Conservation (phyloP, 2,888 invertebrate species). For the Tethea ocularis region DNA sequence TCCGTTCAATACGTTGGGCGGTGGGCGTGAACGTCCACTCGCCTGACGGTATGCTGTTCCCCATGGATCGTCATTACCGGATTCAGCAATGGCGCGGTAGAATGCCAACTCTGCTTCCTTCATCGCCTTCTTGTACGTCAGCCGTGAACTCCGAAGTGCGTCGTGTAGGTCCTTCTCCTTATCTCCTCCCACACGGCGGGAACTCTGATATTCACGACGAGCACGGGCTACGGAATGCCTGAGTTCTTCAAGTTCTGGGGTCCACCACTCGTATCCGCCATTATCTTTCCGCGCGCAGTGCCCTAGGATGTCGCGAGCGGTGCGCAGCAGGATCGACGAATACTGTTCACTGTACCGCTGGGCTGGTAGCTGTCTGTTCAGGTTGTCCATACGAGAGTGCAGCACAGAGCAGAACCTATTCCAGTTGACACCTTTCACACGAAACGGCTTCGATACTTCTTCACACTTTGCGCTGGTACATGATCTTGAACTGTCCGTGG, state of each 20-base stretch:
- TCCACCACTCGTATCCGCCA: neutral
- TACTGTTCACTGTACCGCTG: neutral
- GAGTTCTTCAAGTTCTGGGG: neutral
- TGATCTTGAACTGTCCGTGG: neutral
- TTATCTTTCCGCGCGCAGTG: slow-evolving; percentile 15
- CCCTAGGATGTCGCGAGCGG: slow-evolving; percentile 17
- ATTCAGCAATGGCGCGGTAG: neutral
- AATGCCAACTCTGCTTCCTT: neutral
- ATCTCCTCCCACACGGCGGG: neutral
- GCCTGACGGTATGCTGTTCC: slow-evolving; percentile 28
- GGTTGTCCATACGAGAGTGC: neutral
- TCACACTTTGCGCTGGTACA: neutral
- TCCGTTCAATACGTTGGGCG: slow-evolving; percentile 22
- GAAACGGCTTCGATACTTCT: slow-evolving; percentile 7
- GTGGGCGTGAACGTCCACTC: slow-evolving; percentile 24
- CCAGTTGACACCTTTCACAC: slow-evolving; percentile 3
- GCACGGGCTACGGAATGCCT: neutral
- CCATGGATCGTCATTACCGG: slow-evolving; percentile 20
- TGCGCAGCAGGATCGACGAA: neutral
- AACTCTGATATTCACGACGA: neutral
- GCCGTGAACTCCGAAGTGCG: neutral
- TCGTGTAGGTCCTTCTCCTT: neutral
- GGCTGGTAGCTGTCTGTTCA: slow-evolving; percentile 8
- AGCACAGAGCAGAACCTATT: neutral
- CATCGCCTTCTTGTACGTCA: neutral